phyloP scores from a whole-genome alignment of 2,797 vertebrate genomes.

The Gorsachius magnificus region DNA sequence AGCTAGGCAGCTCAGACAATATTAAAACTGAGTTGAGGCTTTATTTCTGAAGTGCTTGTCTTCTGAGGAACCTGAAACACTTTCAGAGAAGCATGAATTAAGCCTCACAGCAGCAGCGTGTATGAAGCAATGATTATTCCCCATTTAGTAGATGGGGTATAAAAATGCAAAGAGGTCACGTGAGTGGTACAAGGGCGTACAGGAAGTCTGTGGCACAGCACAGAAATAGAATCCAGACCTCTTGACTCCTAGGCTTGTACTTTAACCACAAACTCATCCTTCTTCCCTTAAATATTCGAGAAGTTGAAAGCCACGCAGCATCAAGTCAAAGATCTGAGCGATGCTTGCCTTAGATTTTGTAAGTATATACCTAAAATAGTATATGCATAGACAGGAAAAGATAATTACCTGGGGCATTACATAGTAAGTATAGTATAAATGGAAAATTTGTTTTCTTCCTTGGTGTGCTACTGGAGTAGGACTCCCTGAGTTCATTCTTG shows the following conservation, averaged over 20 bases:
- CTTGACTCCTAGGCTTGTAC: constrained; percentile 15
- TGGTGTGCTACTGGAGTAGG: neutral
- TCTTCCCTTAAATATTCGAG: constrained; percentile 17
- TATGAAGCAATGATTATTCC: neutral
- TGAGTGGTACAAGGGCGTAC: neutral
- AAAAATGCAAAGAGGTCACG: neutral
- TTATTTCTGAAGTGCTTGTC: constrained; percentile 9
- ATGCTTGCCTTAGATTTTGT: neutral
- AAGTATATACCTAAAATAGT: constrained; percentile 8
- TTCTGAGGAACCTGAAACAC: neutral
- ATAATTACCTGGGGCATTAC: neutral
- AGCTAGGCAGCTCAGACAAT: neutral
- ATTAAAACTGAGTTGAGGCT: constrained; percentile 5
- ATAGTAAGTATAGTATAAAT: neutral
- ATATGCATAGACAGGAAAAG: neutral
- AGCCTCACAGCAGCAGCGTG: neutral
- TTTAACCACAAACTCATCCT: constrained; percentile 17
- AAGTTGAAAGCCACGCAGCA: neutral
- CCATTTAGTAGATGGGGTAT: neutral
- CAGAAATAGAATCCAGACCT: constrained; percentile 55
- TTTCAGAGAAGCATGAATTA: constrained; percentile 1
- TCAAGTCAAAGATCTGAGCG: neutral
- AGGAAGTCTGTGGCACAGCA: constrained; percentile 41
- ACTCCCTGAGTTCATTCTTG: neutral
- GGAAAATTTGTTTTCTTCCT: neutral